Percentiles rank a stretch among this genome's conserved stretches.
Evolutionary conservation across 2,797 vertebrate genomes (phyloP).

Genomic region (Strix occidentalis): DNA sequence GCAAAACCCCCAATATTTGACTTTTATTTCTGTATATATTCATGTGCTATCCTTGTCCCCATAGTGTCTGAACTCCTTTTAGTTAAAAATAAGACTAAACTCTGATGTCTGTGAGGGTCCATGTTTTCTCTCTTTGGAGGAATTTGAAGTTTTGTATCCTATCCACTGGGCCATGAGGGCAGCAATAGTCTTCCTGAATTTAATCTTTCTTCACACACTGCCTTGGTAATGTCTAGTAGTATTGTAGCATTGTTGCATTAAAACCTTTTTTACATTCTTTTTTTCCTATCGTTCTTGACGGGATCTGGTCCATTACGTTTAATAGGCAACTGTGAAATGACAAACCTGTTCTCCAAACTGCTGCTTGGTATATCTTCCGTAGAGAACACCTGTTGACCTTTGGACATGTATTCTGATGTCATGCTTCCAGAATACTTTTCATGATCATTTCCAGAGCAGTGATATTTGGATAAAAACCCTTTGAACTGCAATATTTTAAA

Average conservation of each 20-base stretch:
- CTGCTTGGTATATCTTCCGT: background rate
- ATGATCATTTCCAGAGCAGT: background rate
- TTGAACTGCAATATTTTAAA: background rate
- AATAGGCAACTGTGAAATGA: background rate
- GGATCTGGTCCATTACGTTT: background rate
- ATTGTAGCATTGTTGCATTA: background rate
- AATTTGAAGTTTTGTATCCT: background rate
- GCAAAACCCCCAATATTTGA: fast-evolving
- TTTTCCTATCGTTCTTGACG: background rate
- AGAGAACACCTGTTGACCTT: background rate
- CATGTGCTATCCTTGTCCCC: background rate
- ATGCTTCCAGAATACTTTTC: background rate
- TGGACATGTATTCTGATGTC: background rate
- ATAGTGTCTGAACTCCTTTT: background rate
- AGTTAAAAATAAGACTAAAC: background rate
- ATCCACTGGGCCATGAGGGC: background rate
- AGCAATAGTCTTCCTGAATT: background rate
- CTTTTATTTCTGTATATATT: background rate
- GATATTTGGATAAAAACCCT: background rate
- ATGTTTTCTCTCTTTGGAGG: background rate
- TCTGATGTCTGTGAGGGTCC: background rate
- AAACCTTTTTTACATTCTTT: background rate
- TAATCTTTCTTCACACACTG: background rate
- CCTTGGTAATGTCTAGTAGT: background rate
- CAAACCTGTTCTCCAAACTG: background rate